These are phyloP conservation scores for Ferrisia virgata DNA, from an alignment of 2,888 invertebrate species.

Conservation along the genomic window DNA sequence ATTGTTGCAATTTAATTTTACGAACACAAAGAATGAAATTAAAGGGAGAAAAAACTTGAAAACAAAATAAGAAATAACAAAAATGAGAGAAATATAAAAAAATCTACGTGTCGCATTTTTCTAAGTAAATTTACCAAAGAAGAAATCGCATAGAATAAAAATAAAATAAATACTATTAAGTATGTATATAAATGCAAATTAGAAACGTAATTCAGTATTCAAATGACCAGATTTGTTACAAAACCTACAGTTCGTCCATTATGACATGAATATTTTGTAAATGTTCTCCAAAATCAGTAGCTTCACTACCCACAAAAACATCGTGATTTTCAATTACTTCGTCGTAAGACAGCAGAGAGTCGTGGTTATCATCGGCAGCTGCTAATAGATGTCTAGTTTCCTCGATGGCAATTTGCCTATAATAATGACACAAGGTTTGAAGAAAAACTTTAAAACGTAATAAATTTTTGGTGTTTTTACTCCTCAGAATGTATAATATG, in stretches of 20 bases:
- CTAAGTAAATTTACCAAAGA: not conserved
- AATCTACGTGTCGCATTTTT: not conserved
- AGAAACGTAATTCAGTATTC: not conserved
- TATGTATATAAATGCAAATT: not conserved
- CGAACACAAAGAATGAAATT: not conserved
- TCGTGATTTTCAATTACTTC: constrained; percentile 83
- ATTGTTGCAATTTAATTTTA: too few species aligned
- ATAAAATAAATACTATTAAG: not conserved
- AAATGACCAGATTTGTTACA: constrained; percentile 8
- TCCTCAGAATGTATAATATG: not conserved
- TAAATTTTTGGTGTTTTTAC: not conserved
- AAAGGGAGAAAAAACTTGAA: not conserved
- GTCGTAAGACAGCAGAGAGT: constrained; percentile 70
- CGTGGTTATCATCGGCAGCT: constrained; percentile 79
- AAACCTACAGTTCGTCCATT: constrained; percentile 69
- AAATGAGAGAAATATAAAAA: not conserved
- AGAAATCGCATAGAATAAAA: not conserved
- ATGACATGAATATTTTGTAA: constrained; percentile 74
- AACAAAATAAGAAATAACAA: not conserved
- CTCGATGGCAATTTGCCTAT: constrained; percentile 78
- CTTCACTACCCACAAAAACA: constrained; percentile 89
- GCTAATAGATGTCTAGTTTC: constrained; percentile 89
- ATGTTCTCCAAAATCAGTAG: constrained; percentile 82
- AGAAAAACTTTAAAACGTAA: too few species aligned
- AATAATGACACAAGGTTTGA: constrained; percentile 51